phyloP scores from a whole-genome alignment of 1,140 invertebrate species.

The Planococcus citri region DNA sequence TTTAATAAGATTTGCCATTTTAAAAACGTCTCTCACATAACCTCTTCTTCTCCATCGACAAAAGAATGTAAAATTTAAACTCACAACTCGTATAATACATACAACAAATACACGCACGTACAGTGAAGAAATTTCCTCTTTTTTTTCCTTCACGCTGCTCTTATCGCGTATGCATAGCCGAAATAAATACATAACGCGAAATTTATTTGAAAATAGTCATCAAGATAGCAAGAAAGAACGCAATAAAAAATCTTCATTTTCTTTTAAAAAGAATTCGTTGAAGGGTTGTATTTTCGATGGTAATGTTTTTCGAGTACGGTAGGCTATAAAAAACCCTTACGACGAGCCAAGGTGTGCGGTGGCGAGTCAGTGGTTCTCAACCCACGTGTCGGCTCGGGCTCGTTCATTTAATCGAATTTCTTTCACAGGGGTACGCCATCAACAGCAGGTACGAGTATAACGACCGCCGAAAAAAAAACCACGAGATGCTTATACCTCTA shows the following conservation, averaged over 20 bases:
- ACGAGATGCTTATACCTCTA: too few relatives aligned
- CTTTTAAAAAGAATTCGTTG: neutral
- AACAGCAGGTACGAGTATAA: too few relatives aligned
- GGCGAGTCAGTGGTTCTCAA: neutral
- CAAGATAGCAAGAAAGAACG: neutral
- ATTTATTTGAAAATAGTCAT: conserved; percentile 3
- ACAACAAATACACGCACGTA: too few relatives aligned
- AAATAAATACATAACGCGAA: neutral
- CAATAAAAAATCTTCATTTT: neutral
- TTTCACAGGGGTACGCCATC: too few relatives aligned
- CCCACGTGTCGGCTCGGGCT: neutral
- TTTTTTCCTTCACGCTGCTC: too few relatives aligned
- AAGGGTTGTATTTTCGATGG: neutral
- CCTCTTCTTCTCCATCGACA: too few relatives aligned
- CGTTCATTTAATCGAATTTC: neutral
- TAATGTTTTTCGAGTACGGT: neutral
- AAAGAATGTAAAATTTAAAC: neutral
- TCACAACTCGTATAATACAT: too few relatives aligned
- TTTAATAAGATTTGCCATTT: too few relatives aligned
- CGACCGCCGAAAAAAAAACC: too few relatives aligned
- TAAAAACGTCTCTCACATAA: too few relatives aligned
- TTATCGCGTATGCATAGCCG: neutral
- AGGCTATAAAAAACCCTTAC: neutral
- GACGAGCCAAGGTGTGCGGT: neutral
- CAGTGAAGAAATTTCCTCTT: neutral